These are phyloP conservation scores for Sinhomidia bicolor DNA, from an alignment of 2,888 invertebrate species.

Conservation along the genomic window DNA sequence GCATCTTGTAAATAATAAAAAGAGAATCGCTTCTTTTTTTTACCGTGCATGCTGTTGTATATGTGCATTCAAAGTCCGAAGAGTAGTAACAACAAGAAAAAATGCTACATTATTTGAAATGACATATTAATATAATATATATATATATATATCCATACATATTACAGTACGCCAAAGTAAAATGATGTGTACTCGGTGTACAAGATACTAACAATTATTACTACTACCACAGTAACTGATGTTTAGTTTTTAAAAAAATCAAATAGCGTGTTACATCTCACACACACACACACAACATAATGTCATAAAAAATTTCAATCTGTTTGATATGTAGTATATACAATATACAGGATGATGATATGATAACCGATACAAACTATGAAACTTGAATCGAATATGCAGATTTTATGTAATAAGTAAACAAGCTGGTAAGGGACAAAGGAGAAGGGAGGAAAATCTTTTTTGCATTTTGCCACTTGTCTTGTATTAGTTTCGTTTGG, in stretches of 20 bases:
- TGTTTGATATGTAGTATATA: background rate
- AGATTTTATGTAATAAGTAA: slow-evolving; percentile 2
- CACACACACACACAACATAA: too few relatives aligned
- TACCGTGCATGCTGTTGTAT: background rate
- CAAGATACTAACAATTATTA: too few relatives aligned
- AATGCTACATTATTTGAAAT: background rate
- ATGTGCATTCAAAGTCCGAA: background rate
- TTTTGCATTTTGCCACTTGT: background rate
- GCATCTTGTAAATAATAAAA: background rate
- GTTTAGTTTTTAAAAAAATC: too few relatives aligned
- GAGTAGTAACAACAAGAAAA: background rate
- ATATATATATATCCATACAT: background rate
- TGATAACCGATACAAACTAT: background rate
- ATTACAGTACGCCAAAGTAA: too few relatives aligned
- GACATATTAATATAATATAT: background rate
- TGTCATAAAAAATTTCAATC: slow-evolving; percentile 4
- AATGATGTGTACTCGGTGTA: too few relatives aligned
- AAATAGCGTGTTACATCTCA: background rate
- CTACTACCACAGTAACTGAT: too few relatives aligned
- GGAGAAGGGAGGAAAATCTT: background rate
- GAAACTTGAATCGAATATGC: background rate
- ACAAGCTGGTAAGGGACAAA: background rate
- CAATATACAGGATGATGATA: background rate
- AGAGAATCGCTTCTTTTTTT: background rate
- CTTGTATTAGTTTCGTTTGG: background rate